phyloP scores from a whole-genome alignment of 2,113 vertebrate genomes.

The Silurus meridionalis region DNA sequence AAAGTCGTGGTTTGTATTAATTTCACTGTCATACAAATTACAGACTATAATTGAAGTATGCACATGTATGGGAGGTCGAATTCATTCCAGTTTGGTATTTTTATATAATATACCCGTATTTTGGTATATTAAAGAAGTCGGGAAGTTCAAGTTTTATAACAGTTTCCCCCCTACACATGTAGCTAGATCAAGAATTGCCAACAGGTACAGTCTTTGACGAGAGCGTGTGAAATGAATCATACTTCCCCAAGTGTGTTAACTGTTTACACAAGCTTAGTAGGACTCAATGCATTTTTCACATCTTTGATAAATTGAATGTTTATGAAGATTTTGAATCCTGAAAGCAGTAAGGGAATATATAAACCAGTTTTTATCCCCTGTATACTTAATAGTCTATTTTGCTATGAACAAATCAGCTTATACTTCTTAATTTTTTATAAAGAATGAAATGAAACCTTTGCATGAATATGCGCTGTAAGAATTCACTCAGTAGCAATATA shows the following conservation, averaged over 20 bases:
- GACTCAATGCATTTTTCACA: not conserved
- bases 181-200: not conserved
- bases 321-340: not conserved
- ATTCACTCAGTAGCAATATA: too few relatives aligned
- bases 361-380: too few relatives aligned
- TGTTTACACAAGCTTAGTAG: not conserved
- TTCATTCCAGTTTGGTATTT: not conserved
- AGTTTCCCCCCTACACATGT: not conserved
- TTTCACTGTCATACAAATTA: not conserved
- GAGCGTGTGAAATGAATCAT: not conserved
- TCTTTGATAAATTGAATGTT: not conserved
- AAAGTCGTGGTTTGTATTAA: not conserved
- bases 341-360: not conserved
- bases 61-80: not conserved
- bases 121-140: not conserved
- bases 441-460: not conserved
- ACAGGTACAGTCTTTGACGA: not conserved
- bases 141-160: not conserved
- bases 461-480: too few relatives aligned
- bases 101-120: not conserved
- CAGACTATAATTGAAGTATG: not conserved
- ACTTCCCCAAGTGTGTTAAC: not conserved
- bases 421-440: not conserved
- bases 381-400: not conserved
- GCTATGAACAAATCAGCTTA: not conserved